A percentile compares a stretch with the other conserved stretches of the same genome.
Evolutionary conservation across 2,113 vertebrate species (phyloP).

Genomic region (Oryzias curvinotus): DNA sequence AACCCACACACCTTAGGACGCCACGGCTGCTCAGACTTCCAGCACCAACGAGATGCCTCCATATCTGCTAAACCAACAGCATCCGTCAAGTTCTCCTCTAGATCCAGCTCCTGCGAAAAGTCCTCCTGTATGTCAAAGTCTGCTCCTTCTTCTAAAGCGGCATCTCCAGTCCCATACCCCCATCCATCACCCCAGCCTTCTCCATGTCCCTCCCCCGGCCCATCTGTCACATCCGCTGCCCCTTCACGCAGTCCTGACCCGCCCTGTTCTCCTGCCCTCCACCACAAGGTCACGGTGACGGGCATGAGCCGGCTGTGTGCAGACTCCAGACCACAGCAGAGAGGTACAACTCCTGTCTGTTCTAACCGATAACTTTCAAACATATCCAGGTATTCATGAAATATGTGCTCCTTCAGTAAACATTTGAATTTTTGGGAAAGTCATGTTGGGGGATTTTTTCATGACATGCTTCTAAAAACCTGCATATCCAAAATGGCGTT

Average conservation of each 20-base stretch:
- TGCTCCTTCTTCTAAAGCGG: conserved; percentile 37
- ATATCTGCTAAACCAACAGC: conserved; percentile 26
- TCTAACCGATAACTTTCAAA: too few relatives aligned
- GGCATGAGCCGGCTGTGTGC: conserved; percentile 86
- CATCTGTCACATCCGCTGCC: conserved; percentile 47
- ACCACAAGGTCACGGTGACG: conserved; percentile 81
- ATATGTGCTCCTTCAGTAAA: too few relatives aligned
- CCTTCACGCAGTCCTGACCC: conserved; percentile 57
- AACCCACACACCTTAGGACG: conserved; percentile 35
- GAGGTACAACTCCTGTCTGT: conserved; percentile 72
- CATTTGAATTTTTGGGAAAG: too few relatives aligned
- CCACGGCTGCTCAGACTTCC: conserved; percentile 51
- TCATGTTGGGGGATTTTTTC: too few relatives aligned
- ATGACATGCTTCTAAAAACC: too few relatives aligned
- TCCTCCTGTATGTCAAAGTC: conserved; percentile 53
- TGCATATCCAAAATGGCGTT: too few relatives aligned
- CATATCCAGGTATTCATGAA: too few relatives aligned
- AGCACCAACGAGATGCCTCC: conserved; percentile 33
- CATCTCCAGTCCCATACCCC: conserved; percentile 60
- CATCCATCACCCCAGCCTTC: conserved; percentile 64
- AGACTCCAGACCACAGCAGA: conserved; percentile 85
- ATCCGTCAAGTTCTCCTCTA: conserved; percentile 34
- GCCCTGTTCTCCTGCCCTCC: conserved; percentile 55
- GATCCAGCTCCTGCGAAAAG: conserved; percentile 61
- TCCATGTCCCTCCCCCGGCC: conserved; percentile 61